Evolutionary conservation across 1,140 invertebrate genomes (phyloP), one percentile per base, ranked within the genome.

Genomic region (Medauroidea extradentata): DNA sequence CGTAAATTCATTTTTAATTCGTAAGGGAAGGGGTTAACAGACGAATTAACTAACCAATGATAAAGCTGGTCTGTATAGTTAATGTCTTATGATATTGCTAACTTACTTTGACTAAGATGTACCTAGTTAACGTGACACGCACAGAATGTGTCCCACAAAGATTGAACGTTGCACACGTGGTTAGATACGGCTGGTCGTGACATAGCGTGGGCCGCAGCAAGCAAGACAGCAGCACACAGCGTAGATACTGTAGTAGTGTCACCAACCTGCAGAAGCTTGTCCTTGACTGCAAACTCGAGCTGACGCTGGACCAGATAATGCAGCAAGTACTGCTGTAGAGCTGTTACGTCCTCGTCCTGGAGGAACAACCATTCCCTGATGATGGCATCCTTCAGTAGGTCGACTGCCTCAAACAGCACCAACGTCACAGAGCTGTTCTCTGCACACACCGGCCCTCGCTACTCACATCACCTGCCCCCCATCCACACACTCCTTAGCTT

Each of bases 391-490:
- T 93, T 93, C 55, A 96, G 75, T n/a, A 93, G 81, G 55, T 86
- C 85, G 5, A 87, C 90, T 61, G 89, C 84, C 78, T 95, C 92
- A 78, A 94, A 95, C 48, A 93, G 71, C 5, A 95, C 89, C 80
- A 91, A 92, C 67, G 91, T 89, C 59, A 86, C 83, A 53, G 81
- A 78, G 59, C 85, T 87, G 39, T 82, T 85, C 75, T 94, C 91
- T 83, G 71, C 27, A 63, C 69, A 62, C 50, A 44, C 27, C 7
- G 46, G n/a, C 18, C 7, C 23, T n/a, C n/a, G n/a, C n/a, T n/a
- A n/a, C n/a, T n/a, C n/a, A n/a, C n/a, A n/a, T n/a, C n/a, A n/a
- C n/a, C n/a, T n/a, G n/a, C n/a, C n/a, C n/a, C n/a, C n/a, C n/a
- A n/a, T n/a, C n/a, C n/a, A n/a, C n/a, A n/a, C n/a, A n/a, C n/a